Evolutionary conservation across 2,113 vertebrate genomes (phyloP), one percentile per base, ranked within the genome.

Genomic region (Podarcis muralis): DNA sequence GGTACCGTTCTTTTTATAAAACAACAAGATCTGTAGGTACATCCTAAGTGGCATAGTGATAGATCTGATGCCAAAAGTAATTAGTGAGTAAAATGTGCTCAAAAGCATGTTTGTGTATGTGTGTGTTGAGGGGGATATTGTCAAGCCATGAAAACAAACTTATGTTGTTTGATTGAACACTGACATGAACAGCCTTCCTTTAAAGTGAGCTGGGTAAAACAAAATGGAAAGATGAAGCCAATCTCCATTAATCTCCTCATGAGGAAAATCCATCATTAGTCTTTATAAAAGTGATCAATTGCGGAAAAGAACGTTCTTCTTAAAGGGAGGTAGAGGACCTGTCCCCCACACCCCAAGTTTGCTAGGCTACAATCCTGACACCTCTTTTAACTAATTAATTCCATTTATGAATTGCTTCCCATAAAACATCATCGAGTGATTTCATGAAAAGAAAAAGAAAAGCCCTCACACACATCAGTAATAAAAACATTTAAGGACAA

Each of bases 51-150:
- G 16, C 81, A 81, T 13, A 11, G 1, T 35, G 53, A 87, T 88
- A 92, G 69, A 92, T 92, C 77, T 83, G 83, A 90, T 94, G 95
- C 62, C 20, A 92, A 89, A 94, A 91, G 62, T 92, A 95, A 94
- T 90, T 93, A 87, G 9, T 68, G 30, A 92, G 83, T 59, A 86
- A 30, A 79, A 43, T 88, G 65, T 83, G 13, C 88, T 79, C 88
- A 27, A 84, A 92, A 87, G 2, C 81, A 12, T 80, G 40, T 43
- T 23, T 48, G 23, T 27, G 13, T 71, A 32, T 40, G 12, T 20
- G 20, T 75, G n/a, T 12, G 25, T 30, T 20, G 16, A 48, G 53
- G 69, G 11, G 25, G 25, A 5, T 35, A 84, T 40, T 32, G 83
- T 84, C 22, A 83, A 27, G 2, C 30, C 7, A 79, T 23, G 4